Evolutionary conservation across 1,140 invertebrate genomes (phyloP), one percentile per base, ranked within the genome.

Genomic region (Drosophila bifasciata): DNA sequence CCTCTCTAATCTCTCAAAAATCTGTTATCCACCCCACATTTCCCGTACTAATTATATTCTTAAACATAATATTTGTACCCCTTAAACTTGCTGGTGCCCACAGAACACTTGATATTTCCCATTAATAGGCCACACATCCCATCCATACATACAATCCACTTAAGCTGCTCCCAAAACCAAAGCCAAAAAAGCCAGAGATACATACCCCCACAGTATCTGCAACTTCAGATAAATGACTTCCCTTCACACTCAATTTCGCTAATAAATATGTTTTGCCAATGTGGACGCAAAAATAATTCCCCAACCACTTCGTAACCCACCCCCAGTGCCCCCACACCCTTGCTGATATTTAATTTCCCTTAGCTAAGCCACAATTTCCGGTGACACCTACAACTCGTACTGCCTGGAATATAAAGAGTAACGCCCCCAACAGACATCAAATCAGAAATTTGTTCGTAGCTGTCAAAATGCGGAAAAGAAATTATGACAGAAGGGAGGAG

Each of bases 291-390:
- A 73, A 81, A 70, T 57, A 49, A 58, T 70, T 43, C 40, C 44
- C 46, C 58, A 28, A 45, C 39, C 56, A 32, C 23, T 1, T 0
- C 9, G 9, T 2, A 36, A 13, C 11, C 32, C 32, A 36, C 32
- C 32, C 32, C 32, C 32, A 36, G 1, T 5, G 1, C 52, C 28
- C 49, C 23, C 11, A n/a, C 11, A 28, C 50, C 21, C 50, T 50
- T 57, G n/a, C 46, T 83, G 76, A 50, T 73, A 80, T 78, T 88
- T 86, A 86, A 86, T 86, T 86, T 88, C 23, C 55, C 40, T 63
- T 25, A 40, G 63, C 70, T 88, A 62, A 88, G 71, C 84, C 67
- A 61, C 83, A 88, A 88, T 88, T 88, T 88, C 83, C 83, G 83
- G 83, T 63, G 70, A 72, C 83, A 75, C 83, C 83, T 50, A n/a